Evolutionary conservation across 2,888 invertebrate species (phyloP), one percentile per base, ranked within the genome.

Genomic region (Nebria brevicollis): DNA sequence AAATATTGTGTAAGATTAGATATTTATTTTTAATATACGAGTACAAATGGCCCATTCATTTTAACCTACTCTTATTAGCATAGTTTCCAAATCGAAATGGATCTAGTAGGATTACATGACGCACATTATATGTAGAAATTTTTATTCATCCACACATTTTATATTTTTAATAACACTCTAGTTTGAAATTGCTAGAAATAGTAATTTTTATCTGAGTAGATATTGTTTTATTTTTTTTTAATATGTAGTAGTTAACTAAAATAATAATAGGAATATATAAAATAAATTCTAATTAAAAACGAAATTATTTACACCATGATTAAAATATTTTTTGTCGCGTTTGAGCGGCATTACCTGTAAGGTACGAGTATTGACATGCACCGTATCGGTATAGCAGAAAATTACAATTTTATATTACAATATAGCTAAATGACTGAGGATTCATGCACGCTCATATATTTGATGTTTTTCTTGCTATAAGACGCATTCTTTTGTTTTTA

Each of bases 321-420:
- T 43, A 43, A 43, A 43, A 43, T 43, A 43, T 43, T 43, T 43
- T 43, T 43, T 43, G 43, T 43, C 43, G 43, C 10, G 0, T 43
- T 43, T 43, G 10, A 43, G 43, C 43, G 43, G 43, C 10, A 43
- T 43, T 43, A 6, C 43, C 43, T 43, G 10, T 43, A 43, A 43
- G 6, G 10, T 43, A 43, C 10, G 10, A 43, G 6, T 6, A 43
- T 10, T 8, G 43, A 43, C 43, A 43, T 43, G 43, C 43, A 43
- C 43, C 43, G 43, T 43, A 43, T 43, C 43, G 66, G 66, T 66
- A 20, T 20, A 66, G 15, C 68, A 68, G 68, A 68, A 68, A 25
- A 68, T 68, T 20, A 15, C 15, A 68, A n/a, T n/a, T 68, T 10
- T 68, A 68, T 68, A 11, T 66, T 68, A 3, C 68, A 68, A 43